A percentile compares a stretch with the other conserved stretches of the same genome.
Evolutionary conservation across 2,797 vertebrate species (phyloP).

Genomic region (Tamandua tetradactyla): DNA sequence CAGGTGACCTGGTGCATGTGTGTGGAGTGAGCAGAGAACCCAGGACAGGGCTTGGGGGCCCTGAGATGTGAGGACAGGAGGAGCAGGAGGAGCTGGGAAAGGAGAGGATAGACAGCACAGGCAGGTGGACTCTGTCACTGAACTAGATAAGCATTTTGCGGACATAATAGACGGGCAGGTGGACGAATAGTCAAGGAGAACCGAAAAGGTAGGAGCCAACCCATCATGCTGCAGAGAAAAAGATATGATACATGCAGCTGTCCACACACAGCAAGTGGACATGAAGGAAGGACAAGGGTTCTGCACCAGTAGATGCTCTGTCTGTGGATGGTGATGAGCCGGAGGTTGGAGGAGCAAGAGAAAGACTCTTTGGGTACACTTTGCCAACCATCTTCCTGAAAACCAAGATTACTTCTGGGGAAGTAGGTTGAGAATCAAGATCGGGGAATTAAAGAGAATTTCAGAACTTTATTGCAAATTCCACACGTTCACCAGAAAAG

Average conservation of each 20-base stretch:
- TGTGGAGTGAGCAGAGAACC: neutral
- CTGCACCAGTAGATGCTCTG: neutral
- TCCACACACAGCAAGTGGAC: neutral
- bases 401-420: neutral
- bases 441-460: slow-evolving; percentile 18
- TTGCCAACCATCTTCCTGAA: neutral
- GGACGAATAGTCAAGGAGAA: neutral
- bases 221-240: neutral
- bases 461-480: slow-evolving; percentile 32
- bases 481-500: neutral
- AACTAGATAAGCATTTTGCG: neutral
- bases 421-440: neutral
- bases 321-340: neutral
- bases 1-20: neutral
- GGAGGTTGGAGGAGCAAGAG: neutral
- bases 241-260: neutral
- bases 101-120: neutral
- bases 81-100: neutral
- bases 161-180: neutral
- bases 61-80: neutral
- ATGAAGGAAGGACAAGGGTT: neutral
- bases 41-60: neutral
- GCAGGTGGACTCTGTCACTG: neutral
- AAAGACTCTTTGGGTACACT: neutral
- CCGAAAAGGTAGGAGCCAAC: neutral